Evolutionary conservation across 2,888 invertebrate species (phyloP), one percentile per base, ranked within the genome.

Genomic region (Oligia fasciuncula): DNA sequence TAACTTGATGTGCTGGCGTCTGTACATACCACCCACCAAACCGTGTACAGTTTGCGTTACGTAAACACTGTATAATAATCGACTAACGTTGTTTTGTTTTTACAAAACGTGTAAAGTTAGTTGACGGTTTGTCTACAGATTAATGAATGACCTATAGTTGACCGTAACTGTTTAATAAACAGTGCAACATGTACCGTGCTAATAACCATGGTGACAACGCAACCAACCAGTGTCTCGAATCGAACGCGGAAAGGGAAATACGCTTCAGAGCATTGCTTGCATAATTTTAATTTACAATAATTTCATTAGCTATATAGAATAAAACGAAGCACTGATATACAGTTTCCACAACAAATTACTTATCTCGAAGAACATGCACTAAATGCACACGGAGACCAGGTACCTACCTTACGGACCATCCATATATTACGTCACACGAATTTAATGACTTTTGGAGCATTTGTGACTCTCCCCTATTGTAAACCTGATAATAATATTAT

Each of bases 341-440:
- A 60, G 54, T 65, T 69, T 54, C 8, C 19, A 17, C 29, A 43
- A 51, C 8, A 17, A 65, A 57, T 84, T 43, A 60, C 9, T 54
- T 54, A 43, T 67, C 46, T 72, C 49, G 14, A 51, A 60, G 14
- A 43, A 23, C 14, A 23, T 35, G 1, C 71, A 66, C 4, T 76
- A 77, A 87, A 85, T 73, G 76, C 75, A 73, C 51, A 13, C 46
- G n/a, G 54, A 68, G 73, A 51, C 40, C 54, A 84, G 81, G 74
- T 87, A 80, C 72, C 66, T 87, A 80, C 72, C 66, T 35, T 13
- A 43, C 29, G 62, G 35, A 35, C 23, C 23, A 40, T 70, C 40
- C 40, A 40, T 62, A 40, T 17, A 70, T 57, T 40, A 62, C 40
- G 17, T n/a, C 60, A 23, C 23, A 35, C 35, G 23, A 70, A 70